These are phyloP conservation scores for Picathartes gymnocephalus DNA, from an alignment of 2,113 vertebrate species.

Conservation along the genomic window DNA sequence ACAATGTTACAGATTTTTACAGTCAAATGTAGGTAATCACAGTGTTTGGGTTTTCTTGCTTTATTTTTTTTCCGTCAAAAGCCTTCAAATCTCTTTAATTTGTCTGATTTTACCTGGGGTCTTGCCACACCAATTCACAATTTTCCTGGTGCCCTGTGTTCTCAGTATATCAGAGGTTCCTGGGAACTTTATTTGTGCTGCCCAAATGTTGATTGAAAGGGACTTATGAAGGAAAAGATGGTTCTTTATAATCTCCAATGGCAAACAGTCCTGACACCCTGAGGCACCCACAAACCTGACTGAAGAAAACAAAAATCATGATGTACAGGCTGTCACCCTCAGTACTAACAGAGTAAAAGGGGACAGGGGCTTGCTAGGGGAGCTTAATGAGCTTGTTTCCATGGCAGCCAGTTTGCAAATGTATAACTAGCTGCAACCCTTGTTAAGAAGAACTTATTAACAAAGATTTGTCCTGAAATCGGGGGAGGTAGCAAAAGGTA, in stretches of 20 bases:
- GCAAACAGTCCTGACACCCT: background rate
- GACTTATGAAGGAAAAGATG: background rate
- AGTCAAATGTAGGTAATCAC: background rate
- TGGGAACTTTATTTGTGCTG: background rate
- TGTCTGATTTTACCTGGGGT: background rate
- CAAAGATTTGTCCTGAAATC: background rate
- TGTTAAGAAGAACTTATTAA: background rate
- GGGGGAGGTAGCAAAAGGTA: background rate
- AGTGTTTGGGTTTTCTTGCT: background rate
- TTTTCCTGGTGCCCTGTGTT: background rate
- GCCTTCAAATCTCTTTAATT: background rate
- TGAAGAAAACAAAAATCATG: background rate
- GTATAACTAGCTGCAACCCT: background rate
- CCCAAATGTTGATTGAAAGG: background rate
- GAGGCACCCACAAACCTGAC: background rate
- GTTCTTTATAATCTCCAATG: background rate
- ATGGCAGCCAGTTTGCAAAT: constrained; percentile 5
- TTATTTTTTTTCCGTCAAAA: background rate
- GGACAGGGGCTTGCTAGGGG: background rate
- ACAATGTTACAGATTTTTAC: background rate
- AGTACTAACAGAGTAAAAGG: background rate
- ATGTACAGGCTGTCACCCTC: background rate
- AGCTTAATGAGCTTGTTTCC: background rate
- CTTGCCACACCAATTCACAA: background rate
- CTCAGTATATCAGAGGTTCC: background rate